Conservation (phyloP, 2,113 vertebrate species). For the Oryzias melastigma region DNA sequence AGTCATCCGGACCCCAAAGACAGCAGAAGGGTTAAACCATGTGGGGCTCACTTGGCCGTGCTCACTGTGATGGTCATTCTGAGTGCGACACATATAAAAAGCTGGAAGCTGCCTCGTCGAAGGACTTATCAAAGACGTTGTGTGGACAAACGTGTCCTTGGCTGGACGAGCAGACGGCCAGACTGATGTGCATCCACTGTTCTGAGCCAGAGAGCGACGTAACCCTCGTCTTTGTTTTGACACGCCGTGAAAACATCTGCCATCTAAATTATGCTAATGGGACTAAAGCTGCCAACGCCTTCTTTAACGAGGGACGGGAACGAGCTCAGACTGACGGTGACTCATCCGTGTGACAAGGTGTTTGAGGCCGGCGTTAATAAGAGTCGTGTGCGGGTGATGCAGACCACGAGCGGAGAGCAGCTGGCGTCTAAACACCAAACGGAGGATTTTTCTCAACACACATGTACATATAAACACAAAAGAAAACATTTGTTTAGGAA, state of each 20-base stretch:
- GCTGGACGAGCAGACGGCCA: constrained; percentile 19
- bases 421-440: constrained; percentile 61
- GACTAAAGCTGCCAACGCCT: constrained; percentile 67
- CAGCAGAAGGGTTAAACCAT: no score
- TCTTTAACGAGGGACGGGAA: constrained; percentile 41
- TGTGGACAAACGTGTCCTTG: constrained; percentile 44
- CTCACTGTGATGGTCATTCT: no score
- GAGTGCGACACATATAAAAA: no score
- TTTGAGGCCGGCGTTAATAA: constrained; percentile 65
- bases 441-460: constrained; percentile 17
- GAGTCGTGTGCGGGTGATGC: constrained; percentile 18
- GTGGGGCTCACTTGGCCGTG: no score
- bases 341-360: constrained; percentile 73
- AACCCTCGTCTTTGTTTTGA: constrained; percentile 60
- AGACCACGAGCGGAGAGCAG: constrained; percentile 45
- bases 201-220: constrained; percentile 28
- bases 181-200: constrained; percentile 20
- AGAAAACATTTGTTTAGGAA: constrained; percentile 52
- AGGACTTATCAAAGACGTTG: constrained; percentile 6
- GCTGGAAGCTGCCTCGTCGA: no score
- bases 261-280: constrained; percentile 70
- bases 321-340: constrained; percentile 43
- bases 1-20: no score
- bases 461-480: constrained; percentile 32
- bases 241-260: constrained; percentile 60